These are phyloP conservation scores for Galagoides demidoff DNA, from an alignment of 2,797 vertebrate genomes.

Conservation along the genomic window DNA sequence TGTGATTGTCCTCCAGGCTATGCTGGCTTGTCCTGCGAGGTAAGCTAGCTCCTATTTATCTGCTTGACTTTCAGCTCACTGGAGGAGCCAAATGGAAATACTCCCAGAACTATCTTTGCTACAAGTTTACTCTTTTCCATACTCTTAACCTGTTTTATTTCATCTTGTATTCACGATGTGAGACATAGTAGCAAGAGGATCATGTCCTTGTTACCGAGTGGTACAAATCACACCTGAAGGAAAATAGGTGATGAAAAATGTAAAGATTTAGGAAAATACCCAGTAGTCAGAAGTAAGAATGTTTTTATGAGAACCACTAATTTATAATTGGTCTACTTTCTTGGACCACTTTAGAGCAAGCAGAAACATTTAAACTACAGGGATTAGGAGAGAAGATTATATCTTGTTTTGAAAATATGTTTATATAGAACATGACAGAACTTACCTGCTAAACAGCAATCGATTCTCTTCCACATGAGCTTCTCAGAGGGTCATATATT, in stretches of 20 bases:
- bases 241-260: constrained; percentile 10
- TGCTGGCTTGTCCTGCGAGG: constrained; percentile 97
- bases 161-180: neutral
- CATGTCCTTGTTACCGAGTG: neutral
- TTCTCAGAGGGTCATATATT: neutral
- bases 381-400: constrained; percentile 22
- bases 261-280: constrained; percentile 7
- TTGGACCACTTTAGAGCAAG: neutral
- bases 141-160: neutral
- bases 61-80: neutral
- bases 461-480: neutral
- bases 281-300: neutral
- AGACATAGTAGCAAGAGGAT: neutral
- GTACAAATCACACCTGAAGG: neutral
- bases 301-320: neutral
- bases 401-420: constrained; percentile 3
- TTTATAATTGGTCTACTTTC: neutral
- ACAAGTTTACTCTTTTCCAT: neutral
- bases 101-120: neutral
- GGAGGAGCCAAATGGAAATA: neutral
- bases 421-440: constrained; percentile 16
- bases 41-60: constrained; percentile 74
- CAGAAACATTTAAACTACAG: constrained; percentile 21
- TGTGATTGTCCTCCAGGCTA: constrained; percentile 95
- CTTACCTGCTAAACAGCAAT: neutral